Percentiles rank a stretch among this genome's conserved stretches.
Conservation (phyloP, 2,797 vertebrate genomes). For the Crotalus adamanteus region DNA sequence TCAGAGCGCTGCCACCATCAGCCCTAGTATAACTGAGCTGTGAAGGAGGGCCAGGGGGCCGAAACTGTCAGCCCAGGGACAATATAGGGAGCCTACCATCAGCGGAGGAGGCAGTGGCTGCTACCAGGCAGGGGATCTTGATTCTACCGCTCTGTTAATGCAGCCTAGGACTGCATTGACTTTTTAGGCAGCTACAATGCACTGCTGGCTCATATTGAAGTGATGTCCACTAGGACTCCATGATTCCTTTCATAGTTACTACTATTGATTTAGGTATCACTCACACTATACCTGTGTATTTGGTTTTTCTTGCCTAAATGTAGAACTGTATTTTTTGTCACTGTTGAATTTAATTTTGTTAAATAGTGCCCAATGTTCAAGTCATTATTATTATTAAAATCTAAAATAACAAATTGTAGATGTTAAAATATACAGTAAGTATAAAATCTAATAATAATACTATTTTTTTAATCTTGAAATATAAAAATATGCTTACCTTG, state of each 20-base stretch:
- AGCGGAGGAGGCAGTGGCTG: too few species aligned
- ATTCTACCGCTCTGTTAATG: background rate
- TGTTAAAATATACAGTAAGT: background rate
- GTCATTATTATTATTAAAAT: background rate
- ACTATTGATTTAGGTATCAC: background rate
- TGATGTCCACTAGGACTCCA: background rate
- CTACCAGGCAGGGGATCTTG: background rate
- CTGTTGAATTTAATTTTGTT: background rate
- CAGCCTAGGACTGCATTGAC: background rate
- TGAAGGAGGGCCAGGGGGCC: too few species aligned
- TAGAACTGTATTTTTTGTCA: background rate
- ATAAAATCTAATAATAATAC: background rate
- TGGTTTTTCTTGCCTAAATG: background rate
- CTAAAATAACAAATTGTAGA: background rate
- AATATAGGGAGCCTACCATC: too few species aligned
- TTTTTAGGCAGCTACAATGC: background rate
- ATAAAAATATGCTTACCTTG: conserved; percentile 67
- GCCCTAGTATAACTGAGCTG: too few species aligned
- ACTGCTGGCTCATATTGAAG: background rate
- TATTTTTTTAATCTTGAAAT: background rate
- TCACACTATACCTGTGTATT: background rate
- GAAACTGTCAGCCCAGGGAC: too few species aligned
- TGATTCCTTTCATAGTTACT: background rate
- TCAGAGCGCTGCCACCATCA: too few species aligned
- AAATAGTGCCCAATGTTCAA: background rate